Evolutionary conservation across 2,797 vertebrate species (phyloP).

Genomic region (Vespertilio murinus): DNA sequence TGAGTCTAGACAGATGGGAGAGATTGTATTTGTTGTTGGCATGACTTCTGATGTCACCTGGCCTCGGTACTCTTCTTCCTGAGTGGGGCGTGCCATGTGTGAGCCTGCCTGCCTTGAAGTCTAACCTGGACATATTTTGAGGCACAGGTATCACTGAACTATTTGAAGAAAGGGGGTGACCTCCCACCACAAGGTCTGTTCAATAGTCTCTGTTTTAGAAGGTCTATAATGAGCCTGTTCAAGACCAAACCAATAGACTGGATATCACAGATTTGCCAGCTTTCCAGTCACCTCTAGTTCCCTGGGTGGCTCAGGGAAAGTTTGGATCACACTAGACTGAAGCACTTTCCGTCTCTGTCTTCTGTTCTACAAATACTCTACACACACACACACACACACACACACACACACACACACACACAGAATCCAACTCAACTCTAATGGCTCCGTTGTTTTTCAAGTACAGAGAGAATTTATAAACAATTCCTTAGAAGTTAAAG

Average conservation of each 20-base stretch:
- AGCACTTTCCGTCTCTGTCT: not conserved
- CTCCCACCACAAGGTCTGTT: not conserved
- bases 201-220: not conserved
- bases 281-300: not conserved
- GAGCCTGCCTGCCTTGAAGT: not conserved
- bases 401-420: not conserved
- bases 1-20: not conserved
- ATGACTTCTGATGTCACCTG: not conserved
- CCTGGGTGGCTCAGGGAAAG: conserved; percentile 7
- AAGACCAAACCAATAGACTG: not conserved
- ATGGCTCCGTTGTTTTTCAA: conserved; percentile 67
- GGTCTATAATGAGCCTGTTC: not conserved
- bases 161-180: not conserved
- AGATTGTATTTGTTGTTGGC: not conserved
- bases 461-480: conserved; percentile 61
- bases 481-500: conserved; percentile 69
- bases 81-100: not conserved
- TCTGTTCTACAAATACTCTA: not conserved
- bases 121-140: not conserved
- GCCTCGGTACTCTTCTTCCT: not conserved
- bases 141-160: not conserved
- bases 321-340: not conserved
- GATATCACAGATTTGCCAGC: not conserved
- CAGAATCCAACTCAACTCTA: conserved; percentile 1
- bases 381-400: not conserved